Conservation (phyloP, 1,140 invertebrate species). For the Drosophila sp. region DNA sequence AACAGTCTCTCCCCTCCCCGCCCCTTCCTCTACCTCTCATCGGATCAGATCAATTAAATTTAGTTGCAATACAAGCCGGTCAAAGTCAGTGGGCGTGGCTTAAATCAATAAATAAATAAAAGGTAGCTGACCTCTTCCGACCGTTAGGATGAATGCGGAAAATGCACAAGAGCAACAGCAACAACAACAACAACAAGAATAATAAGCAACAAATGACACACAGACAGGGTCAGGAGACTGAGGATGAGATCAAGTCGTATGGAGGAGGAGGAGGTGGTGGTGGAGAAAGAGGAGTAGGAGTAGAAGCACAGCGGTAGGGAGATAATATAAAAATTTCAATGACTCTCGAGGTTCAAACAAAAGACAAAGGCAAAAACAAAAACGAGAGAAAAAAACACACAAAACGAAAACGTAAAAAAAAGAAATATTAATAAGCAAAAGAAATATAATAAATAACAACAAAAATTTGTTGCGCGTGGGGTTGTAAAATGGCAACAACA, state of each 20-base stretch:
- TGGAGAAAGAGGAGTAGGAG: neutral
- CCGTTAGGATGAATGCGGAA: constrained; percentile 54
- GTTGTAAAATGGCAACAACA: constrained; percentile 56
- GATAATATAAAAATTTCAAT: constrained; percentile 15
- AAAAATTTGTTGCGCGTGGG: constrained; percentile 58
- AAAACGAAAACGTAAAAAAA: constrained; percentile 36
- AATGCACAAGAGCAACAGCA: constrained; percentile 5
- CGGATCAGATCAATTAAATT: neutral
- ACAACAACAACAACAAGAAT: neutral
- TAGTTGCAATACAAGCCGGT: constrained; percentile 29
- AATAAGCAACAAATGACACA: constrained; percentile 22
- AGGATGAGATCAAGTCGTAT: neutral
- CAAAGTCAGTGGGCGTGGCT: constrained; percentile 53
- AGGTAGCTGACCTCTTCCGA: constrained; percentile 38
- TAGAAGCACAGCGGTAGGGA: neutral
- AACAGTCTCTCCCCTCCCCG: no score
- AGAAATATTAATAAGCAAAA: constrained; percentile 65
- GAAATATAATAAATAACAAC: constrained; percentile 62
- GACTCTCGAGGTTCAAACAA: constrained; percentile 16
- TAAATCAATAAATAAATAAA: constrained; percentile 18
- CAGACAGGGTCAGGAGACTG: neutral
- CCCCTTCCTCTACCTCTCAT: no score
- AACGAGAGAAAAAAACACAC: constrained; percentile 13
- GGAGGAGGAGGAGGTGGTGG: neutral
- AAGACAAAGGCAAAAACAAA: constrained; percentile 15